Evolutionary conservation across 2,797 vertebrate species (phyloP).

Genomic region (Euthynnus affinis): DNA sequence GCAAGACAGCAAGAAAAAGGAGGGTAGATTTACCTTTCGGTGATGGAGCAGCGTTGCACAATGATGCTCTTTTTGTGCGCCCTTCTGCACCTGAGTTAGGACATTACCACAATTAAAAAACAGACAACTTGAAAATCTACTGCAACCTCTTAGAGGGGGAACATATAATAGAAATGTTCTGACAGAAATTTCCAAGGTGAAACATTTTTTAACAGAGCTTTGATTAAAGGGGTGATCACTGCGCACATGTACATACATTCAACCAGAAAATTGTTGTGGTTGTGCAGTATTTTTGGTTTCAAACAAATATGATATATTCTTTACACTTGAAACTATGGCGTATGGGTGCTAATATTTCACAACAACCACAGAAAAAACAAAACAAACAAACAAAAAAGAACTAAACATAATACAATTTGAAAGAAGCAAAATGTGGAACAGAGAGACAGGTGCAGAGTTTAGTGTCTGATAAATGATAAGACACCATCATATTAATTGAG

Average conservation of each 20-base stretch:
- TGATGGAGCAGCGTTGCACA: slow-evolving; percentile 61
- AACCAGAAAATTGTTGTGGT: neutral
- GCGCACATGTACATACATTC: slow-evolving; percentile 14
- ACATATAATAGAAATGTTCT: too few relatives aligned
- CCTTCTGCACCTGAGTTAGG: slow-evolving; percentile 77
- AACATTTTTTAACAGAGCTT: too few relatives aligned
- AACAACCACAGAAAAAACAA: neutral
- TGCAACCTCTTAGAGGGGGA: neutral
- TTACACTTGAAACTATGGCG: slow-evolving; percentile 22
- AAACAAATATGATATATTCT: slow-evolving; percentile 22
- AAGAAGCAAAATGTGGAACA: slow-evolving; percentile 7
- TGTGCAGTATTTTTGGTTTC: slow-evolving; percentile 1
- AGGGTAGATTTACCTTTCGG: slow-evolving; percentile 78
- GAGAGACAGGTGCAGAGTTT: slow-evolving; percentile 63
- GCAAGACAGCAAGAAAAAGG: slow-evolving; percentile 28
- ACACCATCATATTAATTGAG: slow-evolving; percentile 63
- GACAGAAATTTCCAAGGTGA: too few relatives aligned
- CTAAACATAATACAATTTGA: too few relatives aligned
- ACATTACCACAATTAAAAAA: slow-evolving; percentile 10
- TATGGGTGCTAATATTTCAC: slow-evolving; percentile 17
- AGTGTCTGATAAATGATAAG: slow-evolving; percentile 56
- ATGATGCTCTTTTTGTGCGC: slow-evolving; percentile 56
- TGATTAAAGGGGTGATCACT: neutral
- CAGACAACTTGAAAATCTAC: slow-evolving; percentile 1
- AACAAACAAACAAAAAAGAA: too few relatives aligned